A percentile compares a stretch with the other conserved stretches of the same genome.
phyloP scores from a whole-genome alignment of 2,888 invertebrate genomes.

The Mesochorus sp. region DNA sequence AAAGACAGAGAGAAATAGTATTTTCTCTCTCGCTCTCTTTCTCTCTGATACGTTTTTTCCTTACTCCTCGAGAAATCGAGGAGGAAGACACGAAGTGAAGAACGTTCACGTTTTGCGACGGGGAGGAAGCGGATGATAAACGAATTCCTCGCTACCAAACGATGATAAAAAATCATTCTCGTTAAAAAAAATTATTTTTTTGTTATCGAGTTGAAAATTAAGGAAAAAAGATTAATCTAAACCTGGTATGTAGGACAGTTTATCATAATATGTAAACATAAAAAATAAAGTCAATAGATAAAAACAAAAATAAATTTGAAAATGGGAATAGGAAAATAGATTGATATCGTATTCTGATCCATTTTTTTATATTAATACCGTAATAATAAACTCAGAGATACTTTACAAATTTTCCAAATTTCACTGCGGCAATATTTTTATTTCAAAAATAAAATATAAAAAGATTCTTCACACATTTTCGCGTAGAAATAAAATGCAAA shows the following conservation, averaged over 20 bases:
- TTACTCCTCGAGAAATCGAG: slow-evolving; percentile 55
- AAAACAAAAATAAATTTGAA: too few species aligned
- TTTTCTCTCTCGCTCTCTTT: too few species aligned
- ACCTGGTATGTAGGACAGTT: neutral
- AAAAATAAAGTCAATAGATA: neutral
- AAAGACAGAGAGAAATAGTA: slow-evolving; percentile 59
- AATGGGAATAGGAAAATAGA: too few species aligned
- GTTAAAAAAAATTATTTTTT: neutral
- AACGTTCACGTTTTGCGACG: slow-evolving; percentile 59
- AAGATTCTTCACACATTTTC: too few species aligned
- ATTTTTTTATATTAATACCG: too few species aligned
- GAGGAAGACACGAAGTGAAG: slow-evolving; percentile 40
- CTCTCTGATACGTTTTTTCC: slow-evolving; percentile 63
- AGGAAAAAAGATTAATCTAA: neutral
- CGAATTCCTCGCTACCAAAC: slow-evolving; percentile 59
- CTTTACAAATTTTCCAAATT: too few species aligned
- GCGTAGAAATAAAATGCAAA: too few species aligned
- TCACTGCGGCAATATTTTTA: too few species aligned
- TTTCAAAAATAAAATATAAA: too few species aligned
- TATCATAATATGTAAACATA: neutral
- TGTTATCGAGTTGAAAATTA: neutral
- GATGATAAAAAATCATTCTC: slow-evolving; percentile 5
- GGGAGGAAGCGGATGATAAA: slow-evolving; percentile 59
- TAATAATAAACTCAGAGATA: too few species aligned
- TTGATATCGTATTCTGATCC: too few species aligned